Conservation (phyloP, 2,113 vertebrate genomes). For the Hoplias malabaricus region DNA sequence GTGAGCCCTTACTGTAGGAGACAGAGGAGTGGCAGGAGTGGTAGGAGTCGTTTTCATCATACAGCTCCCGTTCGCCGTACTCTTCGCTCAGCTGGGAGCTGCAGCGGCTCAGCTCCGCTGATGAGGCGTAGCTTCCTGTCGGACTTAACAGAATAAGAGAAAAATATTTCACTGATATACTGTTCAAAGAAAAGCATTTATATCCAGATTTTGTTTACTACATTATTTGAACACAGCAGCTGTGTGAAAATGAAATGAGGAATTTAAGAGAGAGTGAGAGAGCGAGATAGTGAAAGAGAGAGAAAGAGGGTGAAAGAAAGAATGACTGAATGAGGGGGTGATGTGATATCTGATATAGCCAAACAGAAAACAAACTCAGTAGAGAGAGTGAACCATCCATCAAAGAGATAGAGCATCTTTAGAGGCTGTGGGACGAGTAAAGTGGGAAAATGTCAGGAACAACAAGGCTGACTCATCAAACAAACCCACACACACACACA, state of each 20-base stretch:
- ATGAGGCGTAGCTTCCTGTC: constrained; percentile 90
- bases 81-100: constrained; percentile 96
- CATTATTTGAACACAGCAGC: too few species aligned
- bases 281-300: constrained; percentile 7
- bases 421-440: constrained; percentile 11
- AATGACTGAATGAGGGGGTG: background rate
- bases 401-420: constrained; percentile 12
- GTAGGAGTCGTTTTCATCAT: constrained; percentile 92
- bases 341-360: background rate
- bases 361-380: constrained; percentile 15
- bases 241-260: too few species aligned
- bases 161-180: too few species aligned
- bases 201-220: too few species aligned
- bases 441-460: constrained; percentile 16
- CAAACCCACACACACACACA: constrained; percentile 1
- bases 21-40: constrained; percentile 98
- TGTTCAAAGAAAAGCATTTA: too few species aligned
- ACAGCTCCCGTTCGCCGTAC: constrained; percentile 86
- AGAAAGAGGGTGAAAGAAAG: background rate
- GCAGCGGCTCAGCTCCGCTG: constrained; percentile 90
- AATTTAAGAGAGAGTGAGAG: too few species aligned
- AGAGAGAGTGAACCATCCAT: constrained; percentile 3
- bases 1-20: constrained; percentile 90
- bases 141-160: too few species aligned
- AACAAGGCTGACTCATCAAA: constrained; percentile 24